These are phyloP conservation scores for Tipula lateralis DNA, from an alignment of 2,888 invertebrate species.

Conservation along the genomic window DNA sequence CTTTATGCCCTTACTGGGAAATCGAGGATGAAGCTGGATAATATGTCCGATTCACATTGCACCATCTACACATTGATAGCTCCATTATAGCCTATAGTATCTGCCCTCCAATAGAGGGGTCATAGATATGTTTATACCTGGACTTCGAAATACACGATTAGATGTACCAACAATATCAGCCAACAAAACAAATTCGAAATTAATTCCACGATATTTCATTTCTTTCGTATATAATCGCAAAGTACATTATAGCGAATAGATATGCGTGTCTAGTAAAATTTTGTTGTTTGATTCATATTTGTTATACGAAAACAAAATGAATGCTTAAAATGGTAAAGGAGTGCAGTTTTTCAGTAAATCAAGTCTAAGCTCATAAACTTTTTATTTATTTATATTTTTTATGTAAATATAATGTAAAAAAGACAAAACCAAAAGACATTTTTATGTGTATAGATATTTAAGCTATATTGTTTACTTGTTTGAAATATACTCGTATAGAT, in stretches of 20 bases:
- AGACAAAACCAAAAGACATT: background rate
- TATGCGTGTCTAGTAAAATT: background rate
- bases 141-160: background rate
- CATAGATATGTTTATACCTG: too few species aligned
- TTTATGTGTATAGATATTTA: background rate
- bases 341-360: slow-evolving; percentile 13
- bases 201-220: background rate
- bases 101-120: too few species aligned
- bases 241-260: background rate
- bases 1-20: too few species aligned
- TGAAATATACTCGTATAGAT: background rate
- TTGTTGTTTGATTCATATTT: background rate
- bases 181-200: background rate
- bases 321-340: background rate
- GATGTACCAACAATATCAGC: background rate
- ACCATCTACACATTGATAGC: too few species aligned
- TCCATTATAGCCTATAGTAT: too few species aligned
- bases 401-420: background rate
- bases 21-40: too few species aligned
- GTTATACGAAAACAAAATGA: background rate
- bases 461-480: background rate
- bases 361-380: background rate
- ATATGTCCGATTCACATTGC: too few species aligned
- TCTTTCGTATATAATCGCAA: background rate
- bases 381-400: background rate